Percentiles rank a stretch among this genome's conserved stretches.
phyloP scores from a whole-genome alignment of 2,797 vertebrate genomes.

The Eospalax fontanierii region DNA sequence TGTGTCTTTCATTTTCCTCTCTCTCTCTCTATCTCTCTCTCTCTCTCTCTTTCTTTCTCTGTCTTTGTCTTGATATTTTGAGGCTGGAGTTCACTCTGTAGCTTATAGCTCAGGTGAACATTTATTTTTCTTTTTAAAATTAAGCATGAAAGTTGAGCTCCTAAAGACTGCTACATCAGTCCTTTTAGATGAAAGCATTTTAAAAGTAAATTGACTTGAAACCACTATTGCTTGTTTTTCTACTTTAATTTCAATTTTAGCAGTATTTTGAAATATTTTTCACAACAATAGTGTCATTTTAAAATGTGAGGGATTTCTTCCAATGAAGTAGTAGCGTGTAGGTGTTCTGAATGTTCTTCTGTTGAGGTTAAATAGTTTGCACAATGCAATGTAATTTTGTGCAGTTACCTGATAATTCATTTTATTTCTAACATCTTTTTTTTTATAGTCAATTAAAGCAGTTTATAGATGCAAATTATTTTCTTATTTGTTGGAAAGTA shows the following conservation, averaged over 20 bases:
- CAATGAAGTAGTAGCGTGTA: not conserved
- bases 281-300: conserved; percentile 5
- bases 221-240: not conserved
- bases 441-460: conserved; percentile 57
- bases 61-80: not conserved
- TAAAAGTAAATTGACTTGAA: conserved; percentile 42
- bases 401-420: conserved; percentile 52
- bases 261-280: conserved; percentile 64
- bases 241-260: conserved; percentile 35
- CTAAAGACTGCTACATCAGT: not conserved
- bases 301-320: conserved; percentile 50
- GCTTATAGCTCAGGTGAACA: not conserved
- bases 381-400: not conserved
- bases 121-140: not conserved
- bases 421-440: conserved; percentile 51
- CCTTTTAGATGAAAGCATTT: conserved; percentile 36
- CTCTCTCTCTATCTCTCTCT: not conserved
- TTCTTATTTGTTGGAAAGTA: not conserved
- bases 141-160: not conserved
- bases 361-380: conserved; percentile 7
- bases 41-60: no score
- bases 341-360: conserved; percentile 49
- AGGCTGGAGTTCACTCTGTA: not conserved
- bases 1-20: no score
- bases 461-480: not conserved